Conservation (phyloP, 2,113 vertebrate genomes). For the Psammodynastes pulverulentus region DNA sequence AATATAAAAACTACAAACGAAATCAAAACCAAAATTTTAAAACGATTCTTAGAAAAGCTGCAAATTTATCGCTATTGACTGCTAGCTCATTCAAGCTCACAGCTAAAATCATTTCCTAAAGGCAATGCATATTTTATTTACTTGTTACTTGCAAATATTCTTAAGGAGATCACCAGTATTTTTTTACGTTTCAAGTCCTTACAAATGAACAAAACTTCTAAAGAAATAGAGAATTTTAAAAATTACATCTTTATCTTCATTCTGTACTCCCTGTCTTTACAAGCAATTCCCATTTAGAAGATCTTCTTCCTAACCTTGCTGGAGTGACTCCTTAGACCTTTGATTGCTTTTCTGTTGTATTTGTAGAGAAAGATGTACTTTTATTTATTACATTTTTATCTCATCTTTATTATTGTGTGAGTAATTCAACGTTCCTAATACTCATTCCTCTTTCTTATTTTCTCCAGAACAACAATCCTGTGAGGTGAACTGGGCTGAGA, state of each 20-base stretch:
- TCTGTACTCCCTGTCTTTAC: not conserved
- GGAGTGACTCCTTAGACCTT: not conserved
- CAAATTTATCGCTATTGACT: not conserved
- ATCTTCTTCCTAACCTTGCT: not conserved
- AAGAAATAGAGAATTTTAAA: not conserved
- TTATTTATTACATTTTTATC: no score
- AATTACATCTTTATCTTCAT: not conserved
- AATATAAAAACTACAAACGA: not conserved
- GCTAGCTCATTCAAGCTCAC: not conserved
- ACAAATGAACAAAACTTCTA: not conserved
- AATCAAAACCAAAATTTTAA: not conserved
- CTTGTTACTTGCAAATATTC: not conserved
- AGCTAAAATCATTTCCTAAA: not conserved
- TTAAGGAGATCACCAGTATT: not conserved
- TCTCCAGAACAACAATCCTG: no score
- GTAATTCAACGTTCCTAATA: no score
- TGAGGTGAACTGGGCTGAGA: no score
- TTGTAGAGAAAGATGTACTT: not conserved
- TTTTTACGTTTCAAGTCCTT: not conserved
- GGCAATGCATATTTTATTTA: not conserved
- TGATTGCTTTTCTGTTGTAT: not conserved
- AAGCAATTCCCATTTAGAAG: not conserved
- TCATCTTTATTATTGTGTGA: no score
- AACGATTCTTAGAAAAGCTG: not conserved
- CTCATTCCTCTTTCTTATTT: no score